phyloP scores from a whole-genome alignment of 2,888 invertebrate genomes.

The Drosophila tripunctata region DNA sequence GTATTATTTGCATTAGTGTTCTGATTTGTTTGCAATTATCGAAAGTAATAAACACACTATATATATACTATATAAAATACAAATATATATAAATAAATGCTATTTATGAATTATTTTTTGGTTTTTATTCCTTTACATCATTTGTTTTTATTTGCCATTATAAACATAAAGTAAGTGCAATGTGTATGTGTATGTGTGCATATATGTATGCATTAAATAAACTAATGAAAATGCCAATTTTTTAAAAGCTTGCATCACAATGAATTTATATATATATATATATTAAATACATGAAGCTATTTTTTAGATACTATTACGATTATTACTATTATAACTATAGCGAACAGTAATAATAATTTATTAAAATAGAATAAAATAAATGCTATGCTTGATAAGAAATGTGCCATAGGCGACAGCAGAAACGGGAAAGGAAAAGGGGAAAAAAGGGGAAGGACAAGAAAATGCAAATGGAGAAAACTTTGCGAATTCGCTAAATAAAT shows the following conservation, averaged over 20 bases:
- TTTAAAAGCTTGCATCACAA: conserved; percentile 58
- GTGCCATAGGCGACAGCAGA: conserved; percentile 76
- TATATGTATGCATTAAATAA: conserved; percentile 13
- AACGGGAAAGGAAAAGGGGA: conserved; percentile 18
- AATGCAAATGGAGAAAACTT: conserved; percentile 19
- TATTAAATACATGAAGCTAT: conserved; percentile 54
- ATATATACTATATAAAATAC: conserved; percentile 5
- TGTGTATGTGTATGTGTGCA: conserved; percentile 13
- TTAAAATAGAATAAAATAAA: conserved; percentile 18
- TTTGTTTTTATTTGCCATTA: neutral
- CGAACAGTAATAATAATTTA: conserved; percentile 27
- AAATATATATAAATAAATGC: conserved; percentile 21
- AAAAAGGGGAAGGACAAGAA: neutral
- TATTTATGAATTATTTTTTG: conserved; percentile 22
- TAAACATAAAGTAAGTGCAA: conserved; percentile 7
- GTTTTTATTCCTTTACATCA: neutral
- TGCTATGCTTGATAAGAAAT: conserved; percentile 53
- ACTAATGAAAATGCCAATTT: conserved; percentile 76
- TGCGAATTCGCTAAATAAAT: conserved; percentile 68
- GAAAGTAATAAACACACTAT: neutral
- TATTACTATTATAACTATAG: conserved; percentile 7
- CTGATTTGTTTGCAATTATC: conserved; percentile 19
- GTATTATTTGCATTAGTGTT: conserved; percentile 23
- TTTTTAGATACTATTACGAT: conserved; percentile 75
- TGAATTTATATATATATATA: conserved; percentile 45